phyloP scores from a whole-genome alignment of 2,888 invertebrate genomes.

The Pandemis heparana region DNA sequence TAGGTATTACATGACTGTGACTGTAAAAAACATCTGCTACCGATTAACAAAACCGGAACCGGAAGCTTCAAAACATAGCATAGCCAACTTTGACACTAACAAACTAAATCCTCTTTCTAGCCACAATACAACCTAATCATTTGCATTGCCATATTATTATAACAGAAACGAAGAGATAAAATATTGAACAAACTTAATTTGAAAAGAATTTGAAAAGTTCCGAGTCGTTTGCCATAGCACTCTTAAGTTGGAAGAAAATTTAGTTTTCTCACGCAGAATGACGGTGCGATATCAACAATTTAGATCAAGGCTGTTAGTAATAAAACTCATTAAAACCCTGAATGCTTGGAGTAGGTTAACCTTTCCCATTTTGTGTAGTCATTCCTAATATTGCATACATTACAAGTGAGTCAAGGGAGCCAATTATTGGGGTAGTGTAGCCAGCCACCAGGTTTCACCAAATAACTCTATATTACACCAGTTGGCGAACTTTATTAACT shows the following conservation, averaged over 20 bases:
- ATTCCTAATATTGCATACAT: constrained; percentile 19
- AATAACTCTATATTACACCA: neutral
- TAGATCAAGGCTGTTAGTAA: constrained; percentile 48
- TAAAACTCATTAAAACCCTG: constrained; percentile 48
- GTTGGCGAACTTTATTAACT: neutral
- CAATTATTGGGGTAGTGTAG: constrained; percentile 1
- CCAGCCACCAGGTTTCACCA: neutral
- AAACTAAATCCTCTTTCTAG: no score
- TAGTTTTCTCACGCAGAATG: constrained; percentile 22
- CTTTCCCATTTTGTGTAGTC: constrained; percentile 48
- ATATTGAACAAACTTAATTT: no score
- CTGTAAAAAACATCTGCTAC: no score
- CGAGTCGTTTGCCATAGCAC: neutral
- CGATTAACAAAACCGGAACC: no score
- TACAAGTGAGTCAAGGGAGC: neutral
- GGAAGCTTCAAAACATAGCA: no score
- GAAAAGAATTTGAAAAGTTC: neutral
- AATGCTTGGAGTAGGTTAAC: constrained; percentile 47
- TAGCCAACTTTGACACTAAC: no score
- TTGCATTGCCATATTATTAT: no score
- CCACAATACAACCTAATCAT: no score
- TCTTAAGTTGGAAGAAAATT: neutral
- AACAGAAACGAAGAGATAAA: no score
- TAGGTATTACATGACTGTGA: no score
- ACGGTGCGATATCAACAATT: constrained; percentile 41